Evolutionary conservation across 2,888 invertebrate genomes (phyloP).

Genomic region (Willowsia nigromaculata): DNA sequence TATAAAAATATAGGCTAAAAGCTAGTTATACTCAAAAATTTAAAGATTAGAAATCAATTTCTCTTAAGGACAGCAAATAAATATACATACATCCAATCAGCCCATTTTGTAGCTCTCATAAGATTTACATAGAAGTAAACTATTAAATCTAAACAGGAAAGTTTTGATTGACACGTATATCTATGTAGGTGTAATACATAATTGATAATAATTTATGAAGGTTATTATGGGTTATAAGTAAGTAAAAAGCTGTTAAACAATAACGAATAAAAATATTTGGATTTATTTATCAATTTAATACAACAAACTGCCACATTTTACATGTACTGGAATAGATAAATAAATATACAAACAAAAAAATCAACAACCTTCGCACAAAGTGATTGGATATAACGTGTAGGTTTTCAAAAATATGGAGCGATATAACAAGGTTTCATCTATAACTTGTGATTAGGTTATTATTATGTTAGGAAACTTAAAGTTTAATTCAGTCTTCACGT

Average conservation of each 20-base stretch:
- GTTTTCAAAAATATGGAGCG: neutral
- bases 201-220: conserved; percentile 10
- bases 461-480: too few species aligned
- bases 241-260: neutral
- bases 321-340: neutral
- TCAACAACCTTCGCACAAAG: neutral
- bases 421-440: too few species aligned
- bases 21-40: conserved; percentile 1
- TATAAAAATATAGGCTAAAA: neutral
- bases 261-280: neutral
- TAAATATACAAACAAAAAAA: neutral
- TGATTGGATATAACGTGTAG: neutral
- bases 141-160: neutral
- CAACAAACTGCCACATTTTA: conserved; percentile 37
- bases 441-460: too few species aligned
- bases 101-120: conserved; percentile 38
- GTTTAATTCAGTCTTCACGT: too few species aligned
- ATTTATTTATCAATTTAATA: neutral
- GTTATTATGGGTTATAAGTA: neutral
- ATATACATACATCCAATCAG: conserved; percentile 32
- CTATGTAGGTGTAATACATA: neutral
- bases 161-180: neutral
- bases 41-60: neutral
- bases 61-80: neutral
- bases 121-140: neutral